Evolutionary conservation across 2,797 vertebrate species (phyloP), one percentile per base, ranked within the genome.

Genomic region (Hoplostethus atlanticus): DNA sequence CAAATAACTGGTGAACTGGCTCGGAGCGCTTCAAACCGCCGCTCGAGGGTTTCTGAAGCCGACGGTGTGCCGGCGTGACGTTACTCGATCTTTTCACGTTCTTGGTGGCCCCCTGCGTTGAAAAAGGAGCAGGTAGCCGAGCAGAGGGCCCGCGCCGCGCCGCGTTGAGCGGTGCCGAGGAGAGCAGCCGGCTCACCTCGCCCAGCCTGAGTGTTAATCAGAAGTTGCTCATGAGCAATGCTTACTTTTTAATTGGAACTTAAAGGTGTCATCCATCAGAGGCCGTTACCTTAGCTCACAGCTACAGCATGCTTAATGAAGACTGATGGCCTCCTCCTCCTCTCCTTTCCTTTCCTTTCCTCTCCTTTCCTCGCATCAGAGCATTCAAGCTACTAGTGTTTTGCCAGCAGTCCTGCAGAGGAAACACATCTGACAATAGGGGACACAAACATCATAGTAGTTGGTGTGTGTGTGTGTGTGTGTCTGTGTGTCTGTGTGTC

Each of bases 261-360:
- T 91, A 86, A 87, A 91, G 83, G 84, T 82, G 84, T 64, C 87
- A 90, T 91, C 87, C 80, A 91, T 93, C 90, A 90, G 71, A 64
- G 66, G 71, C 79, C 11, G 85, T 81, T 87, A 83, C 54, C 68
- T 68, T 13, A 56, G 70, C 76, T 73, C 76, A 52, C 52, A 76
- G 71, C 68, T 65, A 6, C 51, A 67, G 61, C 53, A 10, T 17
- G 42, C 28, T 47, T 82, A 79, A 88, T 77, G 76, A 83, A 85
- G 81, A 85, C 71, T 9, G 80, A 87, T 80, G 76, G 28, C 58
- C 17, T 25, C 9, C 3, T 53, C 40, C 40, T 69, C 38, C 21
- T 21, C 63, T 52, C n/a, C 21, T 13, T 15, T n/a, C 10, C 8
- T 11, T 10, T 42, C 40, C 10, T 34, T 6, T 34, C 34, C 34